Evolutionary conservation across 1,140 invertebrate genomes (phyloP).

Genomic region (Delia radicum): DNA sequence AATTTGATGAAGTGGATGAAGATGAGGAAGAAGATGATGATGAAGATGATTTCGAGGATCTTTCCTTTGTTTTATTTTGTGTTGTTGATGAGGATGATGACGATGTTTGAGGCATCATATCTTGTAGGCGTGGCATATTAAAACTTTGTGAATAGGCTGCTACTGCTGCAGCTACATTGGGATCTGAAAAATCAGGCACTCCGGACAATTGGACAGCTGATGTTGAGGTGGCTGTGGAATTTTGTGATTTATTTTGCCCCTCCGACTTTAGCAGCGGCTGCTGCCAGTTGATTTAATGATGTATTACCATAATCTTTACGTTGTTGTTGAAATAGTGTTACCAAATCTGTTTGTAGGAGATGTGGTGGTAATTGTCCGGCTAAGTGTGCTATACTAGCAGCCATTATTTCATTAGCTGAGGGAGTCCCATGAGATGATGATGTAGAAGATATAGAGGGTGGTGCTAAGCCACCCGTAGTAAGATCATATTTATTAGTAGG

Average conservation of each 20-base stretch:
- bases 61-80: slow-evolving; percentile 40
- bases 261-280: slow-evolving; percentile 50
- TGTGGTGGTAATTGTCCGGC: slow-evolving; percentile 48
- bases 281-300: slow-evolving; percentile 48
- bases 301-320: slow-evolving; percentile 51
- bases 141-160: slow-evolving; percentile 51
- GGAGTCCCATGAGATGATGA: slow-evolving; percentile 8
- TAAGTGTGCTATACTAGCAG: slow-evolving; percentile 49
- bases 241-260: slow-evolving; percentile 32
- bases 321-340: slow-evolving; percentile 41
- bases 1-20: slow-evolving; percentile 46
- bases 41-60: slow-evolving; percentile 39
- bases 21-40: slow-evolving; percentile 46
- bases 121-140: slow-evolving; percentile 39
- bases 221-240: slow-evolving; percentile 1
- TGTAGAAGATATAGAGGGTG: slow-evolving; percentile 37
- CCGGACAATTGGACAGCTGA: background rate
- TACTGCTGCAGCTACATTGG: slow-evolving; percentile 48
- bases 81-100: background rate
- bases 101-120: slow-evolving; percentile 10
- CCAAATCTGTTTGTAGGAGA: slow-evolving; percentile 46
- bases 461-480: slow-evolving; percentile 28
- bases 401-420: slow-evolving; percentile 51
- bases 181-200: slow-evolving; percentile 38
- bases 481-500: slow-evolving; percentile 37